Conservation (phyloP, 2,113 vertebrate species). For the Salvelinus alpinus region DNA sequence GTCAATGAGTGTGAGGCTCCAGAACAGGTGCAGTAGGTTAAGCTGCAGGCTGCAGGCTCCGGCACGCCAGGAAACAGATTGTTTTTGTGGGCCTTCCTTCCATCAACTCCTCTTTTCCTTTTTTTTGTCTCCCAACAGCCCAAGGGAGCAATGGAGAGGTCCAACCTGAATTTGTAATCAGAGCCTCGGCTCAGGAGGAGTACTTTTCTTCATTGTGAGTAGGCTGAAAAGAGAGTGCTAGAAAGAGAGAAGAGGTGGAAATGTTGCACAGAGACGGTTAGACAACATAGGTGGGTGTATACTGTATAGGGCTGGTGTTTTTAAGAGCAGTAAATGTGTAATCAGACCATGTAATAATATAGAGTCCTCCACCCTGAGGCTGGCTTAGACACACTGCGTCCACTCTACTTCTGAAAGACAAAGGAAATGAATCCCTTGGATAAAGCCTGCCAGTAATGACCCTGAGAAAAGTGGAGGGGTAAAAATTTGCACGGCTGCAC, state of each 20-base stretch:
- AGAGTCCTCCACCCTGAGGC: not conserved
- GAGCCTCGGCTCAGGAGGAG: conserved; percentile 33
- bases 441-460: not conserved
- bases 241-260: not conserved
- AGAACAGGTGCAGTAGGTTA: conserved; percentile 77
- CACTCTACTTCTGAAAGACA: conserved; percentile 18
- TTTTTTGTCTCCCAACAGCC: conserved; percentile 47
- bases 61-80: conserved; percentile 71
- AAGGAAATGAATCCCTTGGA: not conserved
- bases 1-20: conserved; percentile 57
- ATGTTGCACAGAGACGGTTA: not conserved
- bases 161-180: conserved; percentile 68
- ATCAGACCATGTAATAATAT: not conserved
- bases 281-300: conserved; percentile 1
- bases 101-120: conserved; percentile 46
- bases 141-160: conserved; percentile 70
- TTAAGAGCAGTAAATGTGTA: conserved; percentile 9
- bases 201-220: conserved; percentile 36
- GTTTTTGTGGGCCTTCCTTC: conserved; percentile 68
- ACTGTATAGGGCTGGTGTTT: not conserved
- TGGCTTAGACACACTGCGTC: not conserved
- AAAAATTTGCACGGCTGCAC: no score
- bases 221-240: not conserved
- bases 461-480: not conserved
- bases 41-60: conserved; percentile 62